Conservation (phyloP, 2,888 invertebrate species). For the Rotaria macrura region DNA sequence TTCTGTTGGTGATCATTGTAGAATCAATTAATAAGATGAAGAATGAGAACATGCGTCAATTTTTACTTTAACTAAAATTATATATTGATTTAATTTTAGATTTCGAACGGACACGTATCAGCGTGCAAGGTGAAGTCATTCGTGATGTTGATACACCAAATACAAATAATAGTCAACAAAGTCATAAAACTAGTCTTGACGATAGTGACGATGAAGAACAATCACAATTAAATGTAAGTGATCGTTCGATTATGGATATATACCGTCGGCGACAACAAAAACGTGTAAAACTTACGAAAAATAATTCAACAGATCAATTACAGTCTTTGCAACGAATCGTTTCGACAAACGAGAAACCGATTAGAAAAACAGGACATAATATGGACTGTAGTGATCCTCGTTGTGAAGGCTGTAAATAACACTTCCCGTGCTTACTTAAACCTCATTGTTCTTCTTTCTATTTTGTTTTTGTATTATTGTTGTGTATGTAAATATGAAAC, state of each 20-base stretch:
- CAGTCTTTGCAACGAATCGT: too few relatives aligned
- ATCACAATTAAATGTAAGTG: not conserved
- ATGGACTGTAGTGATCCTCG: too few relatives aligned
- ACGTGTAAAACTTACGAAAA: slow-evolving; percentile 5
- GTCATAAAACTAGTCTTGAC: not conserved
- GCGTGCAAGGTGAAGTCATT: slow-evolving; percentile 27
- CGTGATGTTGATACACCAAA: slow-evolving; percentile 23
- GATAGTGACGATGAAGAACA: slow-evolving; percentile 33
- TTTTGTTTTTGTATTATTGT: not conserved
- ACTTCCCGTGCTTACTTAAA: not conserved
- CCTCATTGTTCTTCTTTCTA: not conserved
- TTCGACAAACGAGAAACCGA: too few relatives aligned
- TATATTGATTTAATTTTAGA: not conserved
- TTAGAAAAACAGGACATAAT: too few relatives aligned
- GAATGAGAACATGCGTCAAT: too few relatives aligned
- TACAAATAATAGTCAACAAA: not conserved
- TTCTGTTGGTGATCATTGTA: too few relatives aligned
- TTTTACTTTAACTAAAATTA: too few relatives aligned
- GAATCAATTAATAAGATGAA: too few relatives aligned
- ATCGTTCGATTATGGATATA: slow-evolving; percentile 24
- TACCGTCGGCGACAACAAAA: slow-evolving; percentile 32
- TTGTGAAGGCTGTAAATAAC: too few relatives aligned
- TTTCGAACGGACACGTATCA: not conserved
- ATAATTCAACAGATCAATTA: not conserved
- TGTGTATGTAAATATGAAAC: too few relatives aligned